phyloP scores from a whole-genome alignment of 2,797 vertebrate genomes.

The Capromys pilorides region DNA sequence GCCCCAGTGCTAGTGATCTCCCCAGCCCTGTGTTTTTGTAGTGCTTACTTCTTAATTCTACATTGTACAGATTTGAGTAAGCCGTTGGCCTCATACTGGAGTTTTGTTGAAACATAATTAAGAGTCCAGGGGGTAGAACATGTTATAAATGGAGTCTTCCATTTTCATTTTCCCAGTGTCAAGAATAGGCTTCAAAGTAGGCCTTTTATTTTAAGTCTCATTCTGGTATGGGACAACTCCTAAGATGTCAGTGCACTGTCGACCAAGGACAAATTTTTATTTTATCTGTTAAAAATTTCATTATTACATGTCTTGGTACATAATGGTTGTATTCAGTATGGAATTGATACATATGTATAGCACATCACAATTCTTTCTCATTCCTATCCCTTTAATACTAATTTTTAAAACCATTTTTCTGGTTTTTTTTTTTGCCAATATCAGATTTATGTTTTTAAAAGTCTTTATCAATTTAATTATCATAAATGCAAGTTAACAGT shows the following conservation, averaged over 20 bases:
- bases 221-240: neutral
- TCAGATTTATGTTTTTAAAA: neutral
- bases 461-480: neutral
- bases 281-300: neutral
- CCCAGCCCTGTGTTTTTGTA: neutral
- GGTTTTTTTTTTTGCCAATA: neutral
- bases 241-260: slow-evolving; percentile 1
- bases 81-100: neutral
- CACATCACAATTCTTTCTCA: neutral
- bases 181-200: neutral
- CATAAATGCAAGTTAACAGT: neutral
- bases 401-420: neutral
- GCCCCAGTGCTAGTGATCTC: neutral
- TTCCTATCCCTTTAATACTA: neutral
- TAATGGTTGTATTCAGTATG: neutral
- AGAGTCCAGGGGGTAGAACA: neutral
- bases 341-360: neutral
- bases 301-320: neutral
- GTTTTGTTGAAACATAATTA: slow-evolving; percentile 13
- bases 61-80: neutral
- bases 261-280: neutral
- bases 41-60: slow-evolving; percentile 9
- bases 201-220: slow-evolving; percentile 12
- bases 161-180: slow-evolving; percentile 3
- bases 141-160: neutral